Base-by-base conservation (phyloP, 2,888 invertebrate genomes). In the Athalia rosae region DNA sequence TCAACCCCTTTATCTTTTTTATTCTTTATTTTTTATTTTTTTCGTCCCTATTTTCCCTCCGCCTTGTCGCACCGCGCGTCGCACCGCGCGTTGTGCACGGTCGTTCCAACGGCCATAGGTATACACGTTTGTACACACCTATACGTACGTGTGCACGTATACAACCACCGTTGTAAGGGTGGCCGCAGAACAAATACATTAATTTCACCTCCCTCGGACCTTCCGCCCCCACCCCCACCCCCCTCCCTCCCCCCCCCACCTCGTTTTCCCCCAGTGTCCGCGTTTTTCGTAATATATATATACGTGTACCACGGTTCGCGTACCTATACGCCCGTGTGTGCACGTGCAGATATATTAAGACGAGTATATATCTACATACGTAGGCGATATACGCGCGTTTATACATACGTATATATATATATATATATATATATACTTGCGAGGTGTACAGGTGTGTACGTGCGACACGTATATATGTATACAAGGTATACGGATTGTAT, bases 161-260 rank as follows among this genome's bases (percentile, higher is more conserved):
- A 28, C 82, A 28, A 28, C 28, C 28, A n/a, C n/a, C 28, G 86
- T 85, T 82, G 85, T 84, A 87, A 87, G 88, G 88, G 88, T 88
- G 85, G 86, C 85, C 86, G 83, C 87, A 87, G 88, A 88, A 88
- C 88, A 88, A 88, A 88, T 88, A 88, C 88, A 88, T 88, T 88
- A 88, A 88, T 88, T 88, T 88, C 87, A 85, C 85, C 84, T 85
- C 82, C 84, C 81, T 79, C 81, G 79, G 81, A 77, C 79, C 77
- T 80, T 80, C 80, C 79, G 77, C 81, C 77, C 80, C 80, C 79
- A 77, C 80, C 43, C 62, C 69, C 76, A 76, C 71, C 63, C 74
- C 71, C 76, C 59, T 50, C 11, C 48, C 15, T 4, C 45, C 76
- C 73, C 13, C n/a, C 15, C n/a, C 28, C 76, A 28, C 28, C 28